These are phyloP conservation scores for Pissodes strobi DNA, from an alignment of 1,140 invertebrate genomes.

Conservation along the genomic window DNA sequence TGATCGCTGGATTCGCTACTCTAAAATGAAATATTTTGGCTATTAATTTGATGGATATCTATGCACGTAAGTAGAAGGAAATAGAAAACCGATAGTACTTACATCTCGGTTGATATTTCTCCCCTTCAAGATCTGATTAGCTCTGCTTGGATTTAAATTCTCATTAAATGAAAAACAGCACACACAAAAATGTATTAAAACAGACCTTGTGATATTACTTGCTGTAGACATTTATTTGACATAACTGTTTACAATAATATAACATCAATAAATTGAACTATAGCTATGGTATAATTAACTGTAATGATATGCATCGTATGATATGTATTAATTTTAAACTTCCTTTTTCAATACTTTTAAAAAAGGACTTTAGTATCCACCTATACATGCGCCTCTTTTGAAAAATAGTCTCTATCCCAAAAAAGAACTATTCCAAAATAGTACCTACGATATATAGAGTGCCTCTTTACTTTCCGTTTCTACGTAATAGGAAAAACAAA, in stretches of 20 bases:
- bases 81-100: no score
- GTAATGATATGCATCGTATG: slow-evolving; percentile 54
- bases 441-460: background rate
- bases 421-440: slow-evolving; percentile 20
- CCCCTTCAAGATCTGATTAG: no score
- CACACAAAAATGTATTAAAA: no score
- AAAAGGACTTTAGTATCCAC: slow-evolving; percentile 10
- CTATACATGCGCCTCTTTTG: slow-evolving; percentile 13
- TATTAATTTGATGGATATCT: no score
- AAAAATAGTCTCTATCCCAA: slow-evolving; percentile 7
- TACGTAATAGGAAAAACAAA: background rate
- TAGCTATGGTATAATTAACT: slow-evolving; percentile 12
- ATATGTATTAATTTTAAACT: slow-evolving; percentile 51
- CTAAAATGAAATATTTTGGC: no score
- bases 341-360: slow-evolving; percentile 1
- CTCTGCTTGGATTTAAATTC: no score
- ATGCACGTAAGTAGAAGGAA: no score
- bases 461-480: no score
- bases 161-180: no score
- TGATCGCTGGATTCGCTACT: no score
- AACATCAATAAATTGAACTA: slow-evolving; percentile 50
- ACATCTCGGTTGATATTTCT: no score
- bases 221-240: slow-evolving; percentile 54
- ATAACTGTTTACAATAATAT: slow-evolving; percentile 51
- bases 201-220: slow-evolving; percentile 34